Evolutionary conservation across 2,797 vertebrate species (phyloP), one percentile per base, ranked within the genome.

Genomic region (Silurus lanzhouensis): DNA sequence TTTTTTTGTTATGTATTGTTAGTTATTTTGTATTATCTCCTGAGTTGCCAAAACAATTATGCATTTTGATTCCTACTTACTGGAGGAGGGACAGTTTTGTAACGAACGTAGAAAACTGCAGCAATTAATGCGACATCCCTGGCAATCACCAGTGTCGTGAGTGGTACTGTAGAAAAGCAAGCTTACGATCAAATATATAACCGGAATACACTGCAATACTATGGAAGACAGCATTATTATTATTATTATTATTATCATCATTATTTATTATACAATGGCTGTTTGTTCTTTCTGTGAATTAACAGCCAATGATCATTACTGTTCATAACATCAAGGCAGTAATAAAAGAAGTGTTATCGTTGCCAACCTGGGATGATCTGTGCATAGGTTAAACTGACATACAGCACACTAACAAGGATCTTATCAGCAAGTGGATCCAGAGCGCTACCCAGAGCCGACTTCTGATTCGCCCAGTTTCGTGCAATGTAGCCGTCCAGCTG

Each of bases 381-480:
- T 88, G 97, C 96, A 87, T 95, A 99, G 67, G 98, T 99, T 58
- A 99, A 94, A 92, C 97, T 98, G 89, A 99, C 81, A 0, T 99
- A 99, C 85, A 99, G 95, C 89, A 98, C 89, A 52, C 98, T 99
- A 95, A 99, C 98, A 87, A 99, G 97, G 83, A 99, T 97, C 95
- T 99, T 99, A 92, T 99, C 98, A 67, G 98, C 98, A 93, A 99
- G 88, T 25, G 98, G 98, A 92, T 99, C 98, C 2, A 99, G 96
- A 91, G 97, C 98, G 74, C 98, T 99, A 91, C 98, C 98, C 94
- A 99, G 85, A 3, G 96, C 98, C 0, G 98, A 99, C 90, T 99
- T 99, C 90, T 99, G 98, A 91, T 92, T 97, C 88, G 97, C 96
- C 98, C 98, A 99, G 67, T 96, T 99, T 87, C 98, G 96, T 88